Percentiles rank a stretch among this genome's conserved stretches.
Conservation (phyloP, 2,888 invertebrate genomes). For the Chrysodeixis includens region DNA sequence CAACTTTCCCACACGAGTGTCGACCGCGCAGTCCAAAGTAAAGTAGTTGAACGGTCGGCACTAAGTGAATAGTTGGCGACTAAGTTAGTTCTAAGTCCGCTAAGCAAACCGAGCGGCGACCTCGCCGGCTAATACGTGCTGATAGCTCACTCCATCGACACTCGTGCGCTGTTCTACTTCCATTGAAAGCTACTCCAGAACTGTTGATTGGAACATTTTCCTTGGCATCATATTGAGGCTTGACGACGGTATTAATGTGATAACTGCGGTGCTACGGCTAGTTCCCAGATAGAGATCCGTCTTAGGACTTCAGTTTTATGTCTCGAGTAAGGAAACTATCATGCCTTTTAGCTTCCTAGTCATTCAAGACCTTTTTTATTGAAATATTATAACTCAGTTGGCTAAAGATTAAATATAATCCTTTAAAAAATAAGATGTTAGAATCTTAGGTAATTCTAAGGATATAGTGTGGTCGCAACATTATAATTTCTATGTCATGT, state of each 20-base stretch:
- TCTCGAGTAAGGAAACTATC: neutral
- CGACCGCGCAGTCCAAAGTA: conserved; percentile 53
- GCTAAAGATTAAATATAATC: neutral
- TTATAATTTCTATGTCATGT: too few species aligned
- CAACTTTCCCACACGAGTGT: neutral
- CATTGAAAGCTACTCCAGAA: conserved; percentile 3
- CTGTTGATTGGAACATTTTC: conserved; percentile 4
- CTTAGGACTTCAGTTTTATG: neutral
- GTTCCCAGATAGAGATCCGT: neutral
- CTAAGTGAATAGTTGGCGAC: conserved; percentile 70
- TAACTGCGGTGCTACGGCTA: neutral
- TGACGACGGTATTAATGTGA: neutral
- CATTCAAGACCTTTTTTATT: too few species aligned
- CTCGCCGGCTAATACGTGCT: conserved; percentile 35
- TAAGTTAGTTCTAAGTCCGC: conserved; percentile 59
- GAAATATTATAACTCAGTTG: neutral
- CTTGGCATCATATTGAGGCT: neutral
- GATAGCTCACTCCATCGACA: conserved; percentile 28
- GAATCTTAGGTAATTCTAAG: too few species aligned
- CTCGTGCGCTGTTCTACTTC: neutral
- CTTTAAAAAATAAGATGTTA: too few species aligned
- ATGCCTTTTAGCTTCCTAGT: neutral
- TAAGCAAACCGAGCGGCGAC: conserved; percentile 55
- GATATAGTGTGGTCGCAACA: too few species aligned
- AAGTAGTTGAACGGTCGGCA: conserved; percentile 63